phyloP scores from a whole-genome alignment of 1,140 invertebrate species.

The Atta texana region DNA sequence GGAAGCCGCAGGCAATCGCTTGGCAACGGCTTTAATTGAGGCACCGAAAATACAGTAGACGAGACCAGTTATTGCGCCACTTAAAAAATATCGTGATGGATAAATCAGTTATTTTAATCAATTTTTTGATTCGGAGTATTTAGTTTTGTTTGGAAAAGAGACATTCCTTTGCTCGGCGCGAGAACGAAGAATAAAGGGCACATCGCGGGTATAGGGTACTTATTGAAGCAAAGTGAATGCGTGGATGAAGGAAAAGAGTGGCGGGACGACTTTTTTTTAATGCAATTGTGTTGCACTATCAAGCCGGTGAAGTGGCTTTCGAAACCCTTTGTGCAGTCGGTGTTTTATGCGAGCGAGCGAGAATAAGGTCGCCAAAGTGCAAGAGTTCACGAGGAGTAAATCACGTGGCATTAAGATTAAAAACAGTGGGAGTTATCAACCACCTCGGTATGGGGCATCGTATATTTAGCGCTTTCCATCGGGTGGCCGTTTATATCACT shows the following conservation, averaged over 20 bases:
- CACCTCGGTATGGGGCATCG: background rate
- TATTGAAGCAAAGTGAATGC: slow-evolving; percentile 37
- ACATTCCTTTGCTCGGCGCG: background rate
- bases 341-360: slow-evolving; percentile 50
- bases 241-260: slow-evolving; percentile 20
- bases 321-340: slow-evolving; percentile 55
- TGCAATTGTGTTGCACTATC: slow-evolving; percentile 53
- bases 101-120: background rate
- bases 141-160: slow-evolving; percentile 5
- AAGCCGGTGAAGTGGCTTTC: slow-evolving; percentile 44
- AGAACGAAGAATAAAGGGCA: slow-evolving; percentile 26
- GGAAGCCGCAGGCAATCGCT: slow-evolving; percentile 25
- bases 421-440: slow-evolving; percentile 49
- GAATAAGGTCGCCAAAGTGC: slow-evolving; percentile 60
- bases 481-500: slow-evolving; percentile 49
- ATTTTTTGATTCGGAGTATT: background rate
- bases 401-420: slow-evolving; percentile 60
- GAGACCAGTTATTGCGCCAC: background rate
- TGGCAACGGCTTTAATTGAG: slow-evolving; percentile 39
- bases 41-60: slow-evolving; percentile 19
- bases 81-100: background rate
- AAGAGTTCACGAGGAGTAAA: slow-evolving; percentile 58
- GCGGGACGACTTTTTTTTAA: slow-evolving; percentile 54
- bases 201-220: slow-evolving; percentile 10
- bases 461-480: slow-evolving; percentile 59